phyloP scores from a whole-genome alignment of 2,888 invertebrate genomes.

The Epiblema foenella region DNA sequence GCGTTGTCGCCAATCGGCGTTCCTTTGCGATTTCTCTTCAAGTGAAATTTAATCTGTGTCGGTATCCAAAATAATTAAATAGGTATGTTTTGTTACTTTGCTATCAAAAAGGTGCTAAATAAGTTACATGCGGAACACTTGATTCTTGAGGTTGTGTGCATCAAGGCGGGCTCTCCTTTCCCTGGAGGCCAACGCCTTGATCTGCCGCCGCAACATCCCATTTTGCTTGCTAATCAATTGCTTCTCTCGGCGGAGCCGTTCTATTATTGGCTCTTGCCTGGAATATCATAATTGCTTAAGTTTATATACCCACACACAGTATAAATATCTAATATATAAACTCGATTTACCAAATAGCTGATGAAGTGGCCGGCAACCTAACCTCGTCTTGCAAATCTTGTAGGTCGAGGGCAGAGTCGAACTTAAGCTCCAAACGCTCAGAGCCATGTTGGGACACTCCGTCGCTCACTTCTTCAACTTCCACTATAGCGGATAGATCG shows the following conservation, averaged over 20 bases:
- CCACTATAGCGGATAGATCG: conserved; percentile 79
- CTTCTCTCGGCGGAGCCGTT: conserved; percentile 77
- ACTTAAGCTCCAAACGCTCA: conserved; percentile 73
- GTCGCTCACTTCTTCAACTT: conserved; percentile 76
- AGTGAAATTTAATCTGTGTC: too few species aligned
- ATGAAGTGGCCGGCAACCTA: conserved; percentile 67
- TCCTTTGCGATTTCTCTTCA: too few species aligned
- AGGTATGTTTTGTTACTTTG: background rate
- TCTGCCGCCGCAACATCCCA: conserved; percentile 73
- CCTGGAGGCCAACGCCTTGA: conserved; percentile 75
- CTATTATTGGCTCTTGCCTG: conserved; percentile 79
- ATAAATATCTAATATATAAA: background rate
- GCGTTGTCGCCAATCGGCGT: too few species aligned
- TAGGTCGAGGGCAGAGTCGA: conserved; percentile 69
- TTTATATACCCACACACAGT: background rate
- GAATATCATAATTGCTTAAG: conserved; percentile 20
- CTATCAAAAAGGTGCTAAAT: background rate
- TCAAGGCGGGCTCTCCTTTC: conserved; percentile 76
- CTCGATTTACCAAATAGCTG: conserved; percentile 70
- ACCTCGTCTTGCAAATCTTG: conserved; percentile 68
- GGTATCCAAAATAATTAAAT: too few species aligned
- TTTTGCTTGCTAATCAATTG: conserved; percentile 76
- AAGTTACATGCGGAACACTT: conserved; percentile 76
- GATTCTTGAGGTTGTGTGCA: conserved; percentile 78
- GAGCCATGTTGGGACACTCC: conserved; percentile 67